Evolutionary conservation across 2,797 vertebrate species (phyloP), one percentile per base, ranked within the genome.

Genomic region (Otolemur crassicaudatus): DNA sequence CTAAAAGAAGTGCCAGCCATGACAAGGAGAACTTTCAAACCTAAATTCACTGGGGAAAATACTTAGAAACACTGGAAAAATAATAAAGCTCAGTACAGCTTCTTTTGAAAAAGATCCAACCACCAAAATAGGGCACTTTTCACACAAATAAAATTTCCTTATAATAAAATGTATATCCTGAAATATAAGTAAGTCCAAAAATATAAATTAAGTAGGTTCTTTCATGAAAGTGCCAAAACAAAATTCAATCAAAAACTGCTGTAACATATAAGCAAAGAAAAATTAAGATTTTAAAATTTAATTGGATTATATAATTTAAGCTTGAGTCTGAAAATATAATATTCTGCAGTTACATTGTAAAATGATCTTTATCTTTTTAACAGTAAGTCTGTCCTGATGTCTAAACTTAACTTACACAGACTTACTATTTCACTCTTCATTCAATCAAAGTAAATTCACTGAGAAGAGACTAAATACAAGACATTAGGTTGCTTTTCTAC

Each of bases 281-380:
- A 96, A 82, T 72, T 86, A 72, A 90, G 34, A 73, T 90, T 79
- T 95, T 84, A 96, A 77, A 76, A 69, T 67, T 95, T 90, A 84
- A 88, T 67, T 88, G 88, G 34, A 88, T 27, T 73, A 92, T 94
- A 91, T 23, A 85, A 89, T 93, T 79, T 95, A 94, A 61, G 40
- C 3, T 12, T 29, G 7, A 81, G 25, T 81, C 79, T 94, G 43
- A 91, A 93, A 83, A 81, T 63, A 70, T 22, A 88, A 72, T 40
- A 79, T 75, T 63, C 23, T 65, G 70, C 37, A 73, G 25, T 11
- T 53, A 92, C 29, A 81, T 88, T 87, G 72, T 58, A 85, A 90
- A 61, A 87, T 60, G 77, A 73, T 3, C 14, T 83, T 86, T 80
- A 25, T 56, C 29, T 80, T 94, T 94, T 94, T 94, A 83, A 83